phyloP scores from a whole-genome alignment of 1,140 invertebrate genomes.

The Neoseiulus cucumeris region DNA sequence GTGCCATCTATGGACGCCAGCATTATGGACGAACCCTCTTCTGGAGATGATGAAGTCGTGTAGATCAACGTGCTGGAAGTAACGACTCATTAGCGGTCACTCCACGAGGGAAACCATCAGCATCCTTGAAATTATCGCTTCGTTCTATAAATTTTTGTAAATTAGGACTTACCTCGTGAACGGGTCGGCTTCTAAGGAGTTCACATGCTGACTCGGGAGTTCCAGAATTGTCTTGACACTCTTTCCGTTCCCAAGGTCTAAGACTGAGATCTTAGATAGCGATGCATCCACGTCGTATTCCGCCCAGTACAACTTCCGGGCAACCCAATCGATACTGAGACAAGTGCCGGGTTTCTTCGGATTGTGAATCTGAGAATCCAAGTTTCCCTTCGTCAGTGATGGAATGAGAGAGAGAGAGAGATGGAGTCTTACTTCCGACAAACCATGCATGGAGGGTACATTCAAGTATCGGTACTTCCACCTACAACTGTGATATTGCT shows the following conservation, averaged over 20 bases:
- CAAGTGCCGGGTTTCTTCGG: constrained; percentile 43
- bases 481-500: constrained; percentile 33
- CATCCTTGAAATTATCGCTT: too few species aligned
- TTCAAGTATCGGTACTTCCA: not conserved
- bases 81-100: too few species aligned
- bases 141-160: too few species aligned
- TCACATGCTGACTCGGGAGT: constrained; percentile 25
- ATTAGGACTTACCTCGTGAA: constrained; percentile 38
- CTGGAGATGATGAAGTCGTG: constrained; percentile 37
- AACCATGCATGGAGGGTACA: not conserved
- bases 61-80: constrained; percentile 42
- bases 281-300: constrained; percentile 33
- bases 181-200: constrained; percentile 45
- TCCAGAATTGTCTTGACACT: not conserved
- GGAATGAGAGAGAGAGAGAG: too few species aligned
- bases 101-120: too few species aligned
- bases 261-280: constrained; percentile 31
- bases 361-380: constrained; percentile 33
- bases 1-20: constrained; percentile 36
- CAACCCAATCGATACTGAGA: constrained; percentile 63
- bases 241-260: constrained; percentile 34
- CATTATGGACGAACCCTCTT: constrained; percentile 37
- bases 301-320: constrained; percentile 54
- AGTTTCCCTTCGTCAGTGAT: not conserved
- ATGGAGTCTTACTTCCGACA: not conserved